phyloP scores from a whole-genome alignment of 2,113 vertebrate genomes.

The Odocoileus virginianus region DNA sequence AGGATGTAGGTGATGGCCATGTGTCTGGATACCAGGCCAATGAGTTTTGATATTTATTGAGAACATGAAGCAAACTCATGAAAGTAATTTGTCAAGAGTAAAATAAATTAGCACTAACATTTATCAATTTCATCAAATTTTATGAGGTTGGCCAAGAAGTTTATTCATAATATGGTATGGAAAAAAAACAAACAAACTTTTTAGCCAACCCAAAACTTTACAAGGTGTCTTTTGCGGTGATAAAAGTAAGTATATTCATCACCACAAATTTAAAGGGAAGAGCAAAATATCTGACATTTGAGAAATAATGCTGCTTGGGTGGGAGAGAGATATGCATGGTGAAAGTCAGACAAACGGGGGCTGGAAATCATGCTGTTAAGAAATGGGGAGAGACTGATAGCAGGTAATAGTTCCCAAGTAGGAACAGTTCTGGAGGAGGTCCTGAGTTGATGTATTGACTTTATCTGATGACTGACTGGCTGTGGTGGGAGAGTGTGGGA shows the following conservation, averaged over 20 bases:
- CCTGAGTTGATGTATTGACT: rapidly evolving
- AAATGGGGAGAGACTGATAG: background rate
- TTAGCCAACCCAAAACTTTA: background rate
- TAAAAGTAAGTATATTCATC: background rate
- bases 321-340: too few species aligned
- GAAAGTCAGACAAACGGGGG: background rate
- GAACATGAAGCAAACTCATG: background rate
- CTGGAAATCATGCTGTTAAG: background rate
- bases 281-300: background rate
- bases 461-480: background rate
- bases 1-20: background rate
- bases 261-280: background rate
- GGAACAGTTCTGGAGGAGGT: background rate
- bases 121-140: background rate
- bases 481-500: background rate
- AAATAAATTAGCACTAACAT: background rate
- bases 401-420: background rate
- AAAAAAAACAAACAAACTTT: background rate
- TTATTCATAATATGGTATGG: background rate
- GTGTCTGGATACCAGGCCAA: background rate
- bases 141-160: background rate
- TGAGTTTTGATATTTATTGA: background rate
- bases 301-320: background rate
- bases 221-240: background rate
- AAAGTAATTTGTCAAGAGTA: background rate